phyloP scores from a whole-genome alignment of 30 jellyfish, hydroid and myxozoan genomes.

The Pseudorhiza aurosa region DNA sequence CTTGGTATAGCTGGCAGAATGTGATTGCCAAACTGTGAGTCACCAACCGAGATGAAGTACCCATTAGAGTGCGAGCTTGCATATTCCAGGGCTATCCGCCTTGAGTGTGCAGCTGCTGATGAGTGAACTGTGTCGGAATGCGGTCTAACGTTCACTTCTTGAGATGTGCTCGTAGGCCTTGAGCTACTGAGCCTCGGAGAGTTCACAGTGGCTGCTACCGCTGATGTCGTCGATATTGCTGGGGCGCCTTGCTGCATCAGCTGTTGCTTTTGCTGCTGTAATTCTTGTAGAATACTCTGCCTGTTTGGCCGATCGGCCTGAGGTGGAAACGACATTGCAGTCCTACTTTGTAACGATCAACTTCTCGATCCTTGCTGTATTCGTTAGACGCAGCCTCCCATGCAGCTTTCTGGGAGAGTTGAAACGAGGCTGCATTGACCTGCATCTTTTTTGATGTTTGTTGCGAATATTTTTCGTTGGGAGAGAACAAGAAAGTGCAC shows the following conservation, averaged over 20 bases:
- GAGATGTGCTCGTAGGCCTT: constrained; percentile 9
- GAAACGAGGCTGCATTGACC: constrained; percentile 3
- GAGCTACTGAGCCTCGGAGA: constrained; percentile 18
- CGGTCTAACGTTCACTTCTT: constrained; percentile 35
- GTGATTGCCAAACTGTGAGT: constrained; percentile 91
- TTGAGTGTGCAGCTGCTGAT: constrained; percentile 44
- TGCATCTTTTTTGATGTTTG: background rate
- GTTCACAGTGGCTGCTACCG: background rate
- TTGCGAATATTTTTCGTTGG: too few relatives aligned
- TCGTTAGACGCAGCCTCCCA: too few relatives aligned
- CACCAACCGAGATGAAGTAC: constrained; percentile 77
- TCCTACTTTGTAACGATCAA: too few relatives aligned
- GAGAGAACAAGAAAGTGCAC: too few relatives aligned
- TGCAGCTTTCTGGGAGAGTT: background rate
- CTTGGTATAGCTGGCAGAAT: constrained; percentile 96
- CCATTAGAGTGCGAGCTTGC: constrained; percentile 97
- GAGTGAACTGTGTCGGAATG: constrained; percentile 43
- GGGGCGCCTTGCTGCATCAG: constrained; percentile 79
- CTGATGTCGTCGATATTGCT: constrained; percentile 21
- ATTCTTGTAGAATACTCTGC: constrained; percentile 87
- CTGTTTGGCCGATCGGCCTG: constrained; percentile 82
- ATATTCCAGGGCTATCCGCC: constrained; percentile 92
- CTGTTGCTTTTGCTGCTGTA: constrained; percentile 90
- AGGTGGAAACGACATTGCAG: constrained; percentile 25
- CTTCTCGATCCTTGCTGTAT: too few relatives aligned